Base-by-base conservation (phyloP, 2,113 vertebrate species). In the Rissa tridactyla region DNA sequence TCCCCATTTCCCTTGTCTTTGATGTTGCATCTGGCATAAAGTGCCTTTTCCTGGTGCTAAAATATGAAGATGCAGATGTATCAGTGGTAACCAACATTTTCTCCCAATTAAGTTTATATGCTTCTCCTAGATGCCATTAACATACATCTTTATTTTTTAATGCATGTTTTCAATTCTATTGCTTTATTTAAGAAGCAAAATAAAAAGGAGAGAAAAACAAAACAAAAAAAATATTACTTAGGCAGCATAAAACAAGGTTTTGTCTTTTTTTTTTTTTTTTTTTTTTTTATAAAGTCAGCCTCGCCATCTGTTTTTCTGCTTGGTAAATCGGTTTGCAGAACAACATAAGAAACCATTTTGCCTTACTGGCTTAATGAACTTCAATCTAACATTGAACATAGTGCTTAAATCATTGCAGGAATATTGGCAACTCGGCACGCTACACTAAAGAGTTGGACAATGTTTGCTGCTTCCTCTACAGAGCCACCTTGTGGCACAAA, bases 61-160 rank as follows among this genome's bases (percentile, higher is more conserved):
- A 96, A 96, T 94, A 94, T 86, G 96, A 97, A 97, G 96, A 97
- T 95, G 84, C 85, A 97, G 92, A 96, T 95, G 85, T 85, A 95
- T 79, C 86, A 97, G 86, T 92, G 88, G 92, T 60, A 94, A 91
- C 92, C 92, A 82, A 95, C 70, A 82, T 96, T 95, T 95, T 95
- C 96, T 88, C 76, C 60, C 88, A 96, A 93, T 97, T 96, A 96
- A 92, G 92, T 96, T 97, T 97, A 97, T 75, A 96, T 72, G 58
- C 46, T 92, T 69, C 83, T 84, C 87, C 94, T 89, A 79, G 92
- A 97, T 38, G 69, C 82, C 87, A 92, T 88, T 95, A 97, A 88
- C 87, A 94, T 87, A 81, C n/a, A 82, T 94, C 79, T 82, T 88
- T 88, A 97, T 96, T 97, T 97, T 96, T 93, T 95, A 97, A 97